Base-by-base conservation (phyloP, 2,113 vertebrate species). In the Potamarius usumacintae region DNA sequence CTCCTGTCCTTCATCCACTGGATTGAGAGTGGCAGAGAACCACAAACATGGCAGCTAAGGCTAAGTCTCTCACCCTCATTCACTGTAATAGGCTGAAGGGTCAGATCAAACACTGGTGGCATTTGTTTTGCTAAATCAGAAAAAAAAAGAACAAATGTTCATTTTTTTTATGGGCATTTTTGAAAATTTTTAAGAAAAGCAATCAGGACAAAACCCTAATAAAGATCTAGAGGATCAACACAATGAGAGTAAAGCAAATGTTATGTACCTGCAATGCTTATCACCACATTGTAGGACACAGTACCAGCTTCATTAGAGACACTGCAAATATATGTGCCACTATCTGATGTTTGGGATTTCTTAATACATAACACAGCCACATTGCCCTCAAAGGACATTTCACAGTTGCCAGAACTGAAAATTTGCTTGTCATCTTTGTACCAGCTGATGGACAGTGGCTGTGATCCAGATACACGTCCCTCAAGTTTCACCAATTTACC, bases 1-100 rank as follows among this genome's bases (percentile, higher is more conserved):
- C 92, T 92, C 80, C 95, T 96, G 92, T 97, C 96, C 91, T 97
- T 99, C 94, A 98, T 92, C 98, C 98, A 99, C 89, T 98, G 96
- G 91, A 99, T 93, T 62, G 90, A 96, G 58, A 99, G 93, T 0
- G 98, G 97, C 85, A 96, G 86, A 0, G 97, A 95, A 72, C 98
- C 98, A 20, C 20, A 92, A 34, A 99, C 94, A 0, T 97, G 96
- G 84, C 98, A 98, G 83, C 93, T 95, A n/a, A 99, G 96, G 77
- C 94, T 96, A 27, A 99, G 9, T 0, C 91, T 96, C 14, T 97
- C 96, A 0, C 97, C 97, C 91, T 97, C 97, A 0, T 42, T 95
- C 57, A 92, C 93, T 12, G 93, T 93, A 58, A 94, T 90, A 0
- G 97, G 94, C 83, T 96, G 92, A 79, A 99, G 96, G 86, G 94